Percentiles rank a stretch among this genome's conserved stretches.
Evolutionary conservation across 1,140 invertebrate species (phyloP).

Genomic region (Ceratitis capitata): DNA sequence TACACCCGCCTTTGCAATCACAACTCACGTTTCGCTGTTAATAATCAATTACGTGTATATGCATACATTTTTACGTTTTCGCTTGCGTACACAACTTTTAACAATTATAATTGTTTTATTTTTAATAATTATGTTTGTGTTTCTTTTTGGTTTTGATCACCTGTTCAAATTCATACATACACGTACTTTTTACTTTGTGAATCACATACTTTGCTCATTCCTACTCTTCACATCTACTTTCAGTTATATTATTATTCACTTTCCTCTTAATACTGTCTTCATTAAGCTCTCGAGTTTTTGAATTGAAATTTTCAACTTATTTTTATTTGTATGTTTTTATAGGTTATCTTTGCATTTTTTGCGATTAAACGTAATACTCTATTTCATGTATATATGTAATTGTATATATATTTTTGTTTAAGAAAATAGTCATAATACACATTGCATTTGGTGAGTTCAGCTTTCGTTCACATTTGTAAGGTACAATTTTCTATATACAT

Average conservation of each 20-base stretch:
- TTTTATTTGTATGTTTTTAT: background rate
- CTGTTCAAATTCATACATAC: background rate
- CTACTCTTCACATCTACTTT: background rate
- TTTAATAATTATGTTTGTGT: background rate
- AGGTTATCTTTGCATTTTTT: background rate
- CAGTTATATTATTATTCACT: background rate
- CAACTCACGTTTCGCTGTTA: no score
- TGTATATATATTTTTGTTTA: conserved; percentile 2
- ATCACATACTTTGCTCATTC: conserved; percentile 17
- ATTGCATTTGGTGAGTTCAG: conserved; percentile 19
- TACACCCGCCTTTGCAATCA: background rate
- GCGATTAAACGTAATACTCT: no score
- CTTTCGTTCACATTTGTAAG: background rate
- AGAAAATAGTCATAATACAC: conserved; percentile 14
- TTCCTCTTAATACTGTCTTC: conserved; percentile 9
- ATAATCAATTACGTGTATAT: no score
- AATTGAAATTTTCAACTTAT: background rate
- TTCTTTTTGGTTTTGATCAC: background rate
- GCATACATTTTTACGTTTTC: background rate
- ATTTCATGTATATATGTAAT: background rate
- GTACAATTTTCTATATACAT: background rate
- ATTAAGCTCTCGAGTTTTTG: conserved; percentile 22
- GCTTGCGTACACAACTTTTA: background rate
- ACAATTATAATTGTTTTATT: background rate
- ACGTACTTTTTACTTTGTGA: background rate